Conservation (phyloP, 2,797 vertebrate genomes). For the Paedocypris micromegethes region DNA sequence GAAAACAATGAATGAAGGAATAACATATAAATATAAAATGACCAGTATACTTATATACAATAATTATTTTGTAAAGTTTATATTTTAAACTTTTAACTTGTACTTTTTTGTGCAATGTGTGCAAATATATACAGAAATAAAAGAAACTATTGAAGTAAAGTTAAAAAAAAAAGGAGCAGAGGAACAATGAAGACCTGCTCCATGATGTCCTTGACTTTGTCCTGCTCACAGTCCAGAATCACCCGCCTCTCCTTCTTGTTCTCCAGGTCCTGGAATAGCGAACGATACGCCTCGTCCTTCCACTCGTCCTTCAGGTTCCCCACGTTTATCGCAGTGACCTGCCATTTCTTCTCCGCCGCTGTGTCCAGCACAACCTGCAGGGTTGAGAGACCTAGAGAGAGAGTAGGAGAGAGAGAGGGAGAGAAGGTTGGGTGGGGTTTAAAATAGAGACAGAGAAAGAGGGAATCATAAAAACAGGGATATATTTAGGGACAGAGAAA, state of each 20-base stretch:
- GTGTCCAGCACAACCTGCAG: constrained; percentile 91
- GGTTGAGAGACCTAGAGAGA: constrained; percentile 80
- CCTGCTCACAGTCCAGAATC: constrained; percentile 91
- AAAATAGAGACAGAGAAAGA: not conserved
- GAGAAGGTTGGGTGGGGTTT: not conserved
- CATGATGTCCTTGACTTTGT: constrained; percentile 97
- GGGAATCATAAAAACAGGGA: too few species aligned
- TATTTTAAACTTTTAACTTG: too few species aligned
- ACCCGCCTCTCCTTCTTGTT: constrained; percentile 89
- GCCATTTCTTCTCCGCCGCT: constrained; percentile 93
- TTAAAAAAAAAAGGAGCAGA: not conserved
- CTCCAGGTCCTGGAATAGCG: constrained; percentile 91
- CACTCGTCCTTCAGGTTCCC: constrained; percentile 95
- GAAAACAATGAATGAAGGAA: not conserved
- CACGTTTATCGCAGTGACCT: constrained; percentile 93
- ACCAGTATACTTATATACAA: too few species aligned
- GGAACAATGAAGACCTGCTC: constrained; percentile 77
- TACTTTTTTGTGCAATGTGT: too few species aligned
- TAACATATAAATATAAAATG: too few species aligned
- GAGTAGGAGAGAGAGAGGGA: constrained; percentile 1
- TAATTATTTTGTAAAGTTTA: too few species aligned
- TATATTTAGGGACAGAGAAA: too few species aligned
- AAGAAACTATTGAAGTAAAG: too few species aligned
- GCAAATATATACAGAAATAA: too few species aligned
- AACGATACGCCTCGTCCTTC: constrained; percentile 94